A percentile compares a stretch with the other conserved stretches of the same genome.
These are phyloP conservation scores for Notodromas monacha DNA, from an alignment of 2,888 invertebrate species.

Conservation along the genomic window DNA sequence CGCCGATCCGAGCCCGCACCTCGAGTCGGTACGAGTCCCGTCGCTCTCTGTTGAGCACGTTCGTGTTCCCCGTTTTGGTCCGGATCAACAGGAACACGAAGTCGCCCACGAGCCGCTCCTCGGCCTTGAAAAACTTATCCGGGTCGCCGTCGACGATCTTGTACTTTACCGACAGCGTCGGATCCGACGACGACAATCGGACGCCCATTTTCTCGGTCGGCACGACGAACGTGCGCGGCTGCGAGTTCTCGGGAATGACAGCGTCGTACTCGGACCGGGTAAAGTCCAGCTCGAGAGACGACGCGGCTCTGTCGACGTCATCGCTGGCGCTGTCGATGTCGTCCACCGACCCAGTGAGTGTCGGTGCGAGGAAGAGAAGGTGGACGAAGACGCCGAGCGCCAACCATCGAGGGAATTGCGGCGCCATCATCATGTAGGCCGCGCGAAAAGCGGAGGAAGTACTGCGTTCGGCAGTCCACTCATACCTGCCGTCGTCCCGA, in stretches of 20 bases:
- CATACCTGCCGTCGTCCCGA: no score
- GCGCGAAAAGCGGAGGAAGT: no score
- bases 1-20: constrained; percentile 24
- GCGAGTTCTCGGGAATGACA: constrained; percentile 64
- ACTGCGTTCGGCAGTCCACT: no score
- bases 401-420: no score
- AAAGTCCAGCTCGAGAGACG: constrained; percentile 33
- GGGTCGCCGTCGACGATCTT: constrained; percentile 57
- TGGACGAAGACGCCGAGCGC: no score
- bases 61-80: constrained; percentile 50
- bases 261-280: constrained; percentile 43
- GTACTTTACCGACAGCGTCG: constrained; percentile 33
- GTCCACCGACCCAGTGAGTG: no score
- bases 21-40: constrained; percentile 45
- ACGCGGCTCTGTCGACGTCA: no score
- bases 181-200: constrained; percentile 17
- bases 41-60: constrained; percentile 71
- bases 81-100: constrained; percentile 70
- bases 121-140: constrained; percentile 68
- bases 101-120: constrained; percentile 58
- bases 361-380: no score
- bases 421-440: no score
- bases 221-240: constrained; percentile 43
- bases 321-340: no score
- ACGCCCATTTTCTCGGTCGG: constrained; percentile 43